A percentile compares a stretch with the other conserved stretches of the same genome.
phyloP scores from a whole-genome alignment of 2,888 invertebrate genomes.

The Melanostoma scalare region DNA sequence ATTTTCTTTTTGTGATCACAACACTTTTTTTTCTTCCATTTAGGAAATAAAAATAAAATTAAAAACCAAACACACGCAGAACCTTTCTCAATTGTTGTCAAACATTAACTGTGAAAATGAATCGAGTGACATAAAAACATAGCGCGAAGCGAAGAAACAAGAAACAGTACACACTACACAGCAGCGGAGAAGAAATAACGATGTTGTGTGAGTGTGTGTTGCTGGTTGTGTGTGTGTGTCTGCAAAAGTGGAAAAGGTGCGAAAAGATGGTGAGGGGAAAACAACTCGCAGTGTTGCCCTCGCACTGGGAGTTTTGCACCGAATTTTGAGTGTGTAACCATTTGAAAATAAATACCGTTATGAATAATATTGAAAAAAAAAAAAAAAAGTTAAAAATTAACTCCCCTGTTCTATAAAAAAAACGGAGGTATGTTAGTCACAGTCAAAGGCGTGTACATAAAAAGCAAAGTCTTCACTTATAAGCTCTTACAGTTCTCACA shows the following conservation, averaged over 20 bases:
- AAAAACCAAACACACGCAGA: slow-evolving; percentile 64
- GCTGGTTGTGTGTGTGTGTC: not conserved
- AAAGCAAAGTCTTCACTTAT: too few species aligned
- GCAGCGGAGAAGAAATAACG: not conserved
- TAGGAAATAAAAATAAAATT: slow-evolving; percentile 64
- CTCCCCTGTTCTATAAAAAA: too few species aligned
- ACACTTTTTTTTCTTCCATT: slow-evolving; percentile 54
- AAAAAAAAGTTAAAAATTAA: too few species aligned
- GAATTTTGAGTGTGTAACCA: not conserved
- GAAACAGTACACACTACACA: slow-evolving; percentile 19
- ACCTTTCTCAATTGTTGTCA: slow-evolving; percentile 68
- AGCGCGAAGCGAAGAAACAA: slow-evolving; percentile 2
- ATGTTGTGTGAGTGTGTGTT: not conserved
- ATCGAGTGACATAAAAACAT: slow-evolving; percentile 46
- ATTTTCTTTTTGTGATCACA: slow-evolving; percentile 34
- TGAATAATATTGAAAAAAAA: not conserved
- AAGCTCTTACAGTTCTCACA: too few species aligned
- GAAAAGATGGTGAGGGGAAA: too few species aligned
- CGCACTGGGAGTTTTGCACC: not conserved
- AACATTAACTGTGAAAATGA: slow-evolving; percentile 63
- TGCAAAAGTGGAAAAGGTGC: not conserved
- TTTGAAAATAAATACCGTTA: not conserved
- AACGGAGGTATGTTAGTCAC: too few species aligned
- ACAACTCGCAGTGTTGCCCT: too few species aligned
- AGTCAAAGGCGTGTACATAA: too few species aligned